Base-by-base conservation (phyloP, 2,797 vertebrate species). In the Psittacula echo region DNA sequence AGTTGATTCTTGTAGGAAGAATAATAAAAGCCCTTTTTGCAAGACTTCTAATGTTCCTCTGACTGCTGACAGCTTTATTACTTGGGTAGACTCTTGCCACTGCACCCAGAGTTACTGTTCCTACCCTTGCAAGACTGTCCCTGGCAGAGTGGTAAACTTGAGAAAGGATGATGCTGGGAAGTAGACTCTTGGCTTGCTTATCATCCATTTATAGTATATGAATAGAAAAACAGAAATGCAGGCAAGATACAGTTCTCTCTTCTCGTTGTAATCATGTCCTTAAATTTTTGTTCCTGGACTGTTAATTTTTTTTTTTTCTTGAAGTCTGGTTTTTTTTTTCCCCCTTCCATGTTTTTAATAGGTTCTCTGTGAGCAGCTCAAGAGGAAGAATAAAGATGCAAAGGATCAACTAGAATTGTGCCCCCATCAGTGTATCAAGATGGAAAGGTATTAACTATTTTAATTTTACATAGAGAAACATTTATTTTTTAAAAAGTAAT, bases 391-490 rank as follows among this genome's bases (percentile, higher is more conserved):
- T 3, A 51, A 96, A 75, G 29, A 11, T 10, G 32, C 45, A 44
- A 56, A 87, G 62, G 89, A 81, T 37, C 29, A 2, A 76, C 73
- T 72, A 44, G 87, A 87, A 29, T 47, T 90, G 74, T 56, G 80
- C 34, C 21, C 54, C n/a, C 67, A 78, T 34, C 94, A 86, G 17
- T 44, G 37, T 23, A 62, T 93, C 54, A 97, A 98, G 67, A 83
- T 92, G 80, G 98, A 98, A 95, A 98, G 97, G 98, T 98, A 98
- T 90, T 29, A 44, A 54, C 4, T 37, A 5, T 70, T 32, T 48
- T 61, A 34, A 62, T 56, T 60, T 64, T 68, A 64, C 1, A 1
- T 58, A 15, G 18, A 58, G 44, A 74, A 67, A 54, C 6, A 27
- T 80, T 60, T 48, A 30, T 7, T 26, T 44, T 67, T 68, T 10